Base-by-base conservation (phyloP, 1,140 invertebrate genomes). In the Idris sp. region DNA sequence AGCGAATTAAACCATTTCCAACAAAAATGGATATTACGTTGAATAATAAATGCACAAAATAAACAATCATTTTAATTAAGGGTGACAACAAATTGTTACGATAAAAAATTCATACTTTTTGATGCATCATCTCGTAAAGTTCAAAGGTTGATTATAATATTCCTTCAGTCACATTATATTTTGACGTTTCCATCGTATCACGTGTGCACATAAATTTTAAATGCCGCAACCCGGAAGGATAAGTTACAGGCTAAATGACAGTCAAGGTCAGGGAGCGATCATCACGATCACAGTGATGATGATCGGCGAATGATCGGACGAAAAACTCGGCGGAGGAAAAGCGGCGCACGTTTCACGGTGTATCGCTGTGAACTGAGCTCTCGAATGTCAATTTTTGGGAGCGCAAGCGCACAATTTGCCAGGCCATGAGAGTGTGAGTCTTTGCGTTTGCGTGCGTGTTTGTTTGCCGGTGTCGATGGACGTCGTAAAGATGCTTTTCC, bases 361-460 rank as follows among this genome's bases (percentile, higher is more conserved):
- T 79, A 68, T 78, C 81, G 78, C 77, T 74, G 67, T 69, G 79
- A 81, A 83, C 81, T 81, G 80, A 81, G 76, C 68, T 49, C 71
- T 53, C 58, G 69, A 53, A 43, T 76, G 65, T 62, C 49, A 54
- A 78, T 78, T 64, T 71, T 68, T 18, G 46, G 61, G n/a, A 76
- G 72, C 71, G 74, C 77, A 76, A 53, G 79, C 80, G 77, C 73
- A 77, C 65, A 53, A 38, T 9, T 30, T 43, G 46, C 44, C n/a
- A n/a, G 16, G 33, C 1, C 8, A 22, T 30, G 48, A 28, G 31
- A 49, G 51, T 56, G 22, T 36, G 36, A 46, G 49, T 35, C 44
- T 41, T 58, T 59, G 53, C 44, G 67, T 62, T 56, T 77, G 65
- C 56, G 71, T 65, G 61, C 36, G 49, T 58, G 61, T 67, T 61